Conservation (phyloP, 2,113 vertebrate genomes). For the Oryzias celebensis region DNA sequence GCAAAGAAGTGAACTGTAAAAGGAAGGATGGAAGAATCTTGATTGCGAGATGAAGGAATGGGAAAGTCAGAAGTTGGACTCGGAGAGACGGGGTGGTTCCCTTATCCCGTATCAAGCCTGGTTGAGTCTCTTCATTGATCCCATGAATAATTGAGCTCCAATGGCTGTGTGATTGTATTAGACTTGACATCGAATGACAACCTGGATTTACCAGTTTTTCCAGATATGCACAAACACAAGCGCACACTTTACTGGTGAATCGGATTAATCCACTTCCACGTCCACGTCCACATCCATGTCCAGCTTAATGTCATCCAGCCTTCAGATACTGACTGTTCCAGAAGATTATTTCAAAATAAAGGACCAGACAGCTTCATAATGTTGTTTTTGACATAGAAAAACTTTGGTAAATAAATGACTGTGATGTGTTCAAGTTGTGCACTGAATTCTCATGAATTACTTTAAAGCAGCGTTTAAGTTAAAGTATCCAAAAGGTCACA, state of each 20-base stretch:
- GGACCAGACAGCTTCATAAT: too few species aligned
- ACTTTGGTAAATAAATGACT: too few species aligned
- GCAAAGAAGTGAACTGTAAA: conserved; percentile 11
- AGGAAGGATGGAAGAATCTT: conserved; percentile 17
- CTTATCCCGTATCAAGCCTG: conserved; percentile 47
- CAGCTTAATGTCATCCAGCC: background rate
- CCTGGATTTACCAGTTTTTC: conserved; percentile 34
- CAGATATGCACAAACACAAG: conserved; percentile 9
- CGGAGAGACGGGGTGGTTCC: background rate
- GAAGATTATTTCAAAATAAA: too few species aligned
- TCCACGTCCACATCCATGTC: background rate
- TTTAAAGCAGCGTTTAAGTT: background rate
- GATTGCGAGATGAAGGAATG: conserved; percentile 4
- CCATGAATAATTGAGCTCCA: conserved; percentile 69
- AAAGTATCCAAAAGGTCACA: conserved; percentile 41
- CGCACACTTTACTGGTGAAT: conserved; percentile 22
- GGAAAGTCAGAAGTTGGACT: background rate
- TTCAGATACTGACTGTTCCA: background rate
- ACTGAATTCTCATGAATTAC: too few species aligned
- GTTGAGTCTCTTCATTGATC: conserved; percentile 65
- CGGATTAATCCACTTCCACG: conserved; percentile 20
- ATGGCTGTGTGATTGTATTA: conserved; percentile 56
- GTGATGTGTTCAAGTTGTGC: too few species aligned
- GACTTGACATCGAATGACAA: conserved; percentile 54
- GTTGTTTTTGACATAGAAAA: too few species aligned